These are phyloP conservation scores for Neelides folsomi DNA, from an alignment of 2,888 invertebrate species.

Conservation along the genomic window DNA sequence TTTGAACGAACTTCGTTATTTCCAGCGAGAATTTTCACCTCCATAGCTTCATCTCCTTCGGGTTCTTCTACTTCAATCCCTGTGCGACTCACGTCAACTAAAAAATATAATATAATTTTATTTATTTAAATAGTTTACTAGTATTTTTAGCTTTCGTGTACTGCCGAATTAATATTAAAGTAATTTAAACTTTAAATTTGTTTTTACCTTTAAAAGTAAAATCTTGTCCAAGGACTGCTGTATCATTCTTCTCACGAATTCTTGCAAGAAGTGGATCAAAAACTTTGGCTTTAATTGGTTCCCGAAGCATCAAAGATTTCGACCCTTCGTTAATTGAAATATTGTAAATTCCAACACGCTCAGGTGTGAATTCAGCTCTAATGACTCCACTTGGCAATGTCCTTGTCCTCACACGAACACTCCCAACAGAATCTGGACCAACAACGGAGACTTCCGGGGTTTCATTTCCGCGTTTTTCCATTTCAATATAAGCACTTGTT, in stretches of 20 bases:
- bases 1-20: conserved; percentile 69
- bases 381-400: conserved; percentile 38
- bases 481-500: conserved; percentile 39
- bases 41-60: conserved; percentile 52
- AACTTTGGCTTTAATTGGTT: conserved; percentile 54
- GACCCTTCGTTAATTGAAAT: conserved; percentile 53
- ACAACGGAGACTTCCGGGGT: conserved; percentile 42
- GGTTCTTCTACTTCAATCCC: conserved; percentile 44
- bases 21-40: conserved; percentile 66
- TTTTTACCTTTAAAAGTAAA: conserved; percentile 56
- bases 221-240: conserved; percentile 60
- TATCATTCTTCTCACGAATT: conserved; percentile 59
- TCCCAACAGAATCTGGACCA: conserved; percentile 36
- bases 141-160: no score
- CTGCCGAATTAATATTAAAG: no score
- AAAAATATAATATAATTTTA: conserved; percentile 3
- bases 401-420: conserved; percentile 25
- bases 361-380: conserved; percentile 62
- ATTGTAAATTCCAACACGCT: conserved; percentile 58
- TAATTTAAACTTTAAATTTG: no score
- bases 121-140: no score
- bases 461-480: conserved; percentile 41
- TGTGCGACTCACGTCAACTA: conserved; percentile 61
- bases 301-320: conserved; percentile 49
- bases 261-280: conserved; percentile 62